Evolutionary conservation across 2,888 invertebrate genomes (phyloP).

Genomic region (Spilosoma lubricipeda): DNA sequence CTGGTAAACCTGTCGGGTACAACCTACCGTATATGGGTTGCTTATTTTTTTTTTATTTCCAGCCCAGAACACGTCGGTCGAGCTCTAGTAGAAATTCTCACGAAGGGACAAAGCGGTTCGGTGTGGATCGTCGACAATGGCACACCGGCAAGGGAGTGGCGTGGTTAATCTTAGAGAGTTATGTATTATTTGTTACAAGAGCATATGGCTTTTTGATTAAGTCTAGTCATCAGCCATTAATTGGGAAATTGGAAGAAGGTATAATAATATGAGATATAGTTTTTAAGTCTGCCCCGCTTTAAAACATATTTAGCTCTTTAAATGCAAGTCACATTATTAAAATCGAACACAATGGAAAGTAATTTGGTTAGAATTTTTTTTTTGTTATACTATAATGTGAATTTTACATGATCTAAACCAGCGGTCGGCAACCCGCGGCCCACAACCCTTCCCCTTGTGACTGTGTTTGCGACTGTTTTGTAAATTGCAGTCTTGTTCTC

Average conservation of each 20-base stretch:
- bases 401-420: slow-evolving; percentile 22
- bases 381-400: slow-evolving; percentile 12
- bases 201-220: slow-evolving; percentile 36
- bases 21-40: not conserved
- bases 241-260: not conserved
- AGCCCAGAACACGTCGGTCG: slow-evolving; percentile 90
- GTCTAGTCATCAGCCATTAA: slow-evolving; percentile 6
- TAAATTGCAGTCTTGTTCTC: too few relatives aligned
- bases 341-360: slow-evolving; percentile 35
- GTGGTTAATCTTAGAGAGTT: slow-evolving; percentile 63
- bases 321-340: not conserved
- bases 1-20: too few relatives aligned
- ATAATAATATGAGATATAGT: not conserved
- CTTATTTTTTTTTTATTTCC: slow-evolving; percentile 48
- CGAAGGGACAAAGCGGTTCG: slow-evolving; percentile 89
- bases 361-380: not conserved
- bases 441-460: too few relatives aligned
- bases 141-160: slow-evolving; percentile 88
- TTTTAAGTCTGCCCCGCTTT: not conserved
- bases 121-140: slow-evolving; percentile 91
- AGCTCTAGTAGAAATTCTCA: slow-evolving; percentile 88
- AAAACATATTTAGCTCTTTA: not conserved
- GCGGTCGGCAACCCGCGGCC: too few relatives aligned
- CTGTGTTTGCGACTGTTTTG: too few relatives aligned
- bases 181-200: slow-evolving; percentile 20